These are phyloP conservation scores for Saccostrea echinata DNA, from an alignment of 1,140 invertebrate species.

Conservation along the genomic window DNA sequence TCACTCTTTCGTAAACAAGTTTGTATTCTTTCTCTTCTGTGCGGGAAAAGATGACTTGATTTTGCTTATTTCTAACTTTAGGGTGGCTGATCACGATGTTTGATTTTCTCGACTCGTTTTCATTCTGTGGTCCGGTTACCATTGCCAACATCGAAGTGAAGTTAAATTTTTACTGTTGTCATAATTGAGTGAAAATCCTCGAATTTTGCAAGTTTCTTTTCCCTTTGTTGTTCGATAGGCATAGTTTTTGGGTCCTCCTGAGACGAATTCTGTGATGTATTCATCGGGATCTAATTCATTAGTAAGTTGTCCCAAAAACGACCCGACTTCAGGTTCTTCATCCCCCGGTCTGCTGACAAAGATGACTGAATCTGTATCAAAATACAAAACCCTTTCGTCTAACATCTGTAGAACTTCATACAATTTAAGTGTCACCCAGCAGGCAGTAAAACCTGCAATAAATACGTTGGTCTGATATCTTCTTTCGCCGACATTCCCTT, in stretches of 20 bases:
- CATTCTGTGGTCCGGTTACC: not conserved
- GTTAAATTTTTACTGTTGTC: constrained; percentile 49
- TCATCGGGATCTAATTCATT: constrained; percentile 48
- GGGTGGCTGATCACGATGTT: constrained; percentile 28
- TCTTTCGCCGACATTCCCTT: not conserved
- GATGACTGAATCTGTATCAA: constrained; percentile 77
- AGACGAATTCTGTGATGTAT: constrained; percentile 51
- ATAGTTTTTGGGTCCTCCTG: constrained; percentile 58
- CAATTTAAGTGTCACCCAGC: constrained; percentile 77
- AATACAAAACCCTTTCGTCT: constrained; percentile 74
- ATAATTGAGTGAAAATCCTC: constrained; percentile 56
- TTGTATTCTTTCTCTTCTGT: constrained; percentile 45
- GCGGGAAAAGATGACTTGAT: constrained; percentile 20
- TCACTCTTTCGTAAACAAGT: constrained; percentile 48
- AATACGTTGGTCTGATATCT: constrained; percentile 70
- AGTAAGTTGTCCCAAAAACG: constrained; percentile 56
- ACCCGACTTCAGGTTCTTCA: constrained; percentile 38
- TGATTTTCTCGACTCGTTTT: constrained; percentile 8
- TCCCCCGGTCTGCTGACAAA: constrained; percentile 43
- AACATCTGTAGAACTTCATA: constrained; percentile 75
- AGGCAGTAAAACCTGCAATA: constrained; percentile 76
- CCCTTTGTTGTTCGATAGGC: constrained; percentile 54
- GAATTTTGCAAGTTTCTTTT: constrained; percentile 55
- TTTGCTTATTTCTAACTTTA: not conserved
- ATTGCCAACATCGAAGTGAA: constrained; percentile 43